Percentiles rank a stretch among this genome's conserved stretches.
These are phyloP conservation scores for Oscheius sp. DNA, from an alignment of 2,888 invertebrate genomes.

Conservation along the genomic window DNA sequence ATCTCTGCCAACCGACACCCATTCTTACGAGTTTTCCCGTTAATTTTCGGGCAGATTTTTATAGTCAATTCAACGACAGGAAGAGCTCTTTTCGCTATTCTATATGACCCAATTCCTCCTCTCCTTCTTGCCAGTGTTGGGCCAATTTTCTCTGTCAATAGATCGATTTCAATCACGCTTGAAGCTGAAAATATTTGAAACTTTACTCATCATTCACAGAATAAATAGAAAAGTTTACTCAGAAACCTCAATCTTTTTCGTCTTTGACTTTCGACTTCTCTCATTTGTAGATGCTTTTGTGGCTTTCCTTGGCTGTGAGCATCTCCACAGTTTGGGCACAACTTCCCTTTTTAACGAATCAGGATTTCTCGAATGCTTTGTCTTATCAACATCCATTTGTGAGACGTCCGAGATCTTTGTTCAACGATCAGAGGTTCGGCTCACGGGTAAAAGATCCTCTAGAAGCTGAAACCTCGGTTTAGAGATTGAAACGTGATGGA, in stretches of 20 bases:
- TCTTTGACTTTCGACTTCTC: neutral
- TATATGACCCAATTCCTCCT: too few relatives aligned
- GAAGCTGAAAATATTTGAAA: too few relatives aligned
- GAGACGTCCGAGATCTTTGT: constrained; percentile 35
- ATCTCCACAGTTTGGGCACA: constrained; percentile 5
- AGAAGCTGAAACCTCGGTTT: constrained; percentile 30
- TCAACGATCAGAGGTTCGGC: constrained; percentile 45
- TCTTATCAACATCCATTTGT: constrained; percentile 23
- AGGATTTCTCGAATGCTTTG: constrained; percentile 57
- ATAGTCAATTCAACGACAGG: too few relatives aligned
- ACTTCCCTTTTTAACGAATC: constrained; percentile 49
- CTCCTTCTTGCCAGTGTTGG: too few relatives aligned
- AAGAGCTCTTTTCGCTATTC: too few relatives aligned
- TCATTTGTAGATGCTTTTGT: constrained; percentile 4
- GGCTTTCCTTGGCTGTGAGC: neutral
- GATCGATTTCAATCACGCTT: too few relatives aligned
- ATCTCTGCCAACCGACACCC: constrained; percentile 5
- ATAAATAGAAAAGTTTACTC: too few relatives aligned
- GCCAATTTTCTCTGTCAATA: too few relatives aligned
- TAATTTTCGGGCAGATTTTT: too few relatives aligned
- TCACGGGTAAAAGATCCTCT: constrained; percentile 25
- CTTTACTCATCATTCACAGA: too few relatives aligned
- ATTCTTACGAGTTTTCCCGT: neutral
- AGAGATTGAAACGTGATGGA: constrained; percentile 62
- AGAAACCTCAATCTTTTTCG: too few relatives aligned